Evolutionary conservation across 2,888 invertebrate species (phyloP).

Genomic region (Eubasilissa splendida): DNA sequence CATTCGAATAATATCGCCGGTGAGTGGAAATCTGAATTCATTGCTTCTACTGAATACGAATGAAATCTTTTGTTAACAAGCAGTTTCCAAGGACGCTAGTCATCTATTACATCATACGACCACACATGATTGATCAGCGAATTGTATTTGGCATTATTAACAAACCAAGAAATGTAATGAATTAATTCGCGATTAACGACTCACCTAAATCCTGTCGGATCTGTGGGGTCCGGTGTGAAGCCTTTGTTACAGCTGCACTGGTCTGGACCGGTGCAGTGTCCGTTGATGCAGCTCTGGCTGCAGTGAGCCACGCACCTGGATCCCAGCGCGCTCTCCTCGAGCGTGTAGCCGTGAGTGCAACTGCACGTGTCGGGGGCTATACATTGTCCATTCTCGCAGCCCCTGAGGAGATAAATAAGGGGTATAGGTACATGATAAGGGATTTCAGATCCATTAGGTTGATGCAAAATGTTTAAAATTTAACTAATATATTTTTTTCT

Average conservation of each 20-base stretch:
- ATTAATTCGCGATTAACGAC: neutral
- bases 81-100: no score
- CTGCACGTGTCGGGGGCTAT: slow-evolving; percentile 65
- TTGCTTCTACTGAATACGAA: no score
- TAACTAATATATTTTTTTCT: no score
- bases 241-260: slow-evolving; percentile 75
- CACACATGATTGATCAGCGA: no score
- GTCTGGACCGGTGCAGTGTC: slow-evolving; percentile 73
- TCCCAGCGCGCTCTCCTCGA: slow-evolving; percentile 62
- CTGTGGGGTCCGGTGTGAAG: slow-evolving; percentile 67
- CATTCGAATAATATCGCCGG: no score
- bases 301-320: slow-evolving; percentile 73
- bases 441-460: neutral
- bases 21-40: no score
- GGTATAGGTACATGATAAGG: neutral
- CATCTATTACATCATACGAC: no score
- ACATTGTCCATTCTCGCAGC: slow-evolving; percentile 68
- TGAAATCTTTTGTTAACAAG: no score
- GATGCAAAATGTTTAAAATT: no score
- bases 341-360: slow-evolving; percentile 63
- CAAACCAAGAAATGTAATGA: no score
- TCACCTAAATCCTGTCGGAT: slow-evolving; percentile 64
- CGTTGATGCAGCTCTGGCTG: slow-evolving; percentile 78
- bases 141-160: no score
- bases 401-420: slow-evolving; percentile 62